Conservation (phyloP, 2,888 invertebrate species). For the Halocaridina rubra region DNA sequence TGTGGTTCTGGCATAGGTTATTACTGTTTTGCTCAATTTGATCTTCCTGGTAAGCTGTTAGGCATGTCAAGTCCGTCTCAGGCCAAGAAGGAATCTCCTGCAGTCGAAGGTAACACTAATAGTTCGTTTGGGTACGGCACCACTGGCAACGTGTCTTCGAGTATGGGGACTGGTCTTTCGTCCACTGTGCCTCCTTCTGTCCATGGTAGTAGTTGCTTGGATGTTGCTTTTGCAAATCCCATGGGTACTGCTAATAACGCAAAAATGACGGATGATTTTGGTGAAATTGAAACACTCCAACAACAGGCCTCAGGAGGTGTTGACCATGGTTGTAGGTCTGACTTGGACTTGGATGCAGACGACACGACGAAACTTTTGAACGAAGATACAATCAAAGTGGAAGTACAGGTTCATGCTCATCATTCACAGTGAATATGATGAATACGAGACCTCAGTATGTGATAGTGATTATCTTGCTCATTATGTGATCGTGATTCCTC, state of each 20-base stretch:
- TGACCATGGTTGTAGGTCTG: background rate
- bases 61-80: background rate
- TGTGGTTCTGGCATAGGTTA: constrained; percentile 60
- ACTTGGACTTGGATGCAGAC: background rate
- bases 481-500: background rate
- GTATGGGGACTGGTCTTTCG: constrained; percentile 30
- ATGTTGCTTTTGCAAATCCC: constrained; percentile 25
- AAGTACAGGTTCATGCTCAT: constrained; percentile 43
- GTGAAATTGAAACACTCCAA: background rate
- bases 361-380: constrained; percentile 21
- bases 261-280: background rate
- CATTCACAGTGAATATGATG: background rate
- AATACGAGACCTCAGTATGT: background rate
- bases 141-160: constrained; percentile 19
- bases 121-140: constrained; percentile 23
- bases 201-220: background rate
- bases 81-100: background rate
- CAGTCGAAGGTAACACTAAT: constrained; percentile 37
- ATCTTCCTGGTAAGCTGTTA: constrained; percentile 41
- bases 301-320: background rate
- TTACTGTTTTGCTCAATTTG: constrained; percentile 52
- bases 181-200: constrained; percentile 14
- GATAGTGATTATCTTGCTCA: background rate
- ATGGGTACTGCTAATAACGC: background rate
- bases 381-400: constrained; percentile 45